phyloP scores from a whole-genome alignment of 2,888 invertebrate genomes.

The Luperina nickerlii region DNA sequence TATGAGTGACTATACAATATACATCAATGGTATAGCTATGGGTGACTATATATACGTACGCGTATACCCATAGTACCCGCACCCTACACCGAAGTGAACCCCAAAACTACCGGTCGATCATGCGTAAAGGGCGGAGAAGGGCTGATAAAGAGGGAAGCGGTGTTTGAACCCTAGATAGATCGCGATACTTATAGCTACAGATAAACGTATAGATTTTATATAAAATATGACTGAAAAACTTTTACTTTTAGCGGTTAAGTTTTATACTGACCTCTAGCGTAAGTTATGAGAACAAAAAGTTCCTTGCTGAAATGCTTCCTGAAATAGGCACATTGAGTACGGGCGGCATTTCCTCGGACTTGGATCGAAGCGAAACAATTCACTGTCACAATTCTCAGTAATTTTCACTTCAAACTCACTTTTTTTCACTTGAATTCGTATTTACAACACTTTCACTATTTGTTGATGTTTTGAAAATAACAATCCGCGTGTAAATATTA shows the following conservation, averaged over 20 bases:
- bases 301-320: conserved; percentile 88
- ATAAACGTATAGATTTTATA: conserved; percentile 57
- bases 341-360: conserved; percentile 86
- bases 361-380: conserved; percentile 87
- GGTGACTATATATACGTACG: conserved; percentile 56
- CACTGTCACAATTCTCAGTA: conserved; percentile 76
- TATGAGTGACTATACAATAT: conserved; percentile 57
- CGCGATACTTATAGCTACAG: conserved; percentile 73
- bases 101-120: conserved; percentile 90
- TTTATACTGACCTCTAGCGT: conserved; percentile 89
- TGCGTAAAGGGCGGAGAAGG: conserved; percentile 90
- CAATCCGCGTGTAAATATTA: conserved; percentile 86
- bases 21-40: conserved; percentile 45
- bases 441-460: conserved; percentile 75
- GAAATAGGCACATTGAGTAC: conserved; percentile 86
- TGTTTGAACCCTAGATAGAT: conserved; percentile 85
- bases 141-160: conserved; percentile 89
- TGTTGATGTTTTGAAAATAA: conserved; percentile 82
- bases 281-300: conserved; percentile 88
- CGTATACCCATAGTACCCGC: conserved; percentile 74
- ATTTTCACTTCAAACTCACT: conserved; percentile 80
- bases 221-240: conserved; percentile 48
- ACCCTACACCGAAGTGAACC: conserved; percentile 84
- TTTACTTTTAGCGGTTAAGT: conserved; percentile 47
- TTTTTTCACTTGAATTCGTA: conserved; percentile 73